Evolutionary conservation across 2,888 invertebrate species (phyloP).

Genomic region (Agrotis puta): DNA sequence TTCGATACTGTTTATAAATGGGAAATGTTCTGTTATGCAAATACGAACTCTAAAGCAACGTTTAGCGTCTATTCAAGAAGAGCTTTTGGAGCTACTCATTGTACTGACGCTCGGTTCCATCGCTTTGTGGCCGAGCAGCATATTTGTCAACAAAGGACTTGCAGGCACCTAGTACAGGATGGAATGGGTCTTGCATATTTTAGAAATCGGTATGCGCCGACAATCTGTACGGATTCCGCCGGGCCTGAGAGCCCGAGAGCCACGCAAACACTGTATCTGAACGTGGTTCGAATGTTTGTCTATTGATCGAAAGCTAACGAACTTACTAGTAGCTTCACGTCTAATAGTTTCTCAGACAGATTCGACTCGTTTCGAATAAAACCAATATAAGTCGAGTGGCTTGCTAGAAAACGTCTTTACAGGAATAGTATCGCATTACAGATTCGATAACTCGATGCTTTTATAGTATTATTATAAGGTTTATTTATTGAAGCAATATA

Average conservation of each 20-base stretch:
- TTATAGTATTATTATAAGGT: constrained; percentile 26
- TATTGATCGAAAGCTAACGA: constrained; percentile 69
- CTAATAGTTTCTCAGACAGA: constrained; percentile 61
- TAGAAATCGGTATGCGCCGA: constrained; percentile 73
- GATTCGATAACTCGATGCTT: constrained; percentile 14
- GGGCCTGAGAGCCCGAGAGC: constrained; percentile 61
- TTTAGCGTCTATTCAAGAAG: constrained; percentile 4
- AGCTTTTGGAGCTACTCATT: constrained; percentile 11
- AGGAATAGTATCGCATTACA: constrained; percentile 23
- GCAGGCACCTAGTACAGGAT: constrained; percentile 62
- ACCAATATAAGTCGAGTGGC: constrained; percentile 47
- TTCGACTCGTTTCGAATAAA: constrained; percentile 59
- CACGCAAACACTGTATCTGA: constrained; percentile 68
- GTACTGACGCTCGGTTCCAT: constrained; percentile 10
- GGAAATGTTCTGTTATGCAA: neutral
- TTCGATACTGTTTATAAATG: constrained; percentile 9
- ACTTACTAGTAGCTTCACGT: constrained; percentile 68
- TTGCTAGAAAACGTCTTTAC: constrained; percentile 36
- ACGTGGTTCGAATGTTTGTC: constrained; percentile 66
- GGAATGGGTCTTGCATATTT: constrained; percentile 75
- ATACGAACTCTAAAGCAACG: neutral
- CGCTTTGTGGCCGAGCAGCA: constrained; percentile 41
- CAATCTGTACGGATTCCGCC: constrained; percentile 68
- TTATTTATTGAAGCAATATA: constrained; percentile 17
- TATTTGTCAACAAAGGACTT: constrained; percentile 54